A percentile compares a stretch with the other conserved stretches of the same genome.
phyloP scores from a whole-genome alignment of 2,113 vertebrate species.

The Perccottus glenii region DNA sequence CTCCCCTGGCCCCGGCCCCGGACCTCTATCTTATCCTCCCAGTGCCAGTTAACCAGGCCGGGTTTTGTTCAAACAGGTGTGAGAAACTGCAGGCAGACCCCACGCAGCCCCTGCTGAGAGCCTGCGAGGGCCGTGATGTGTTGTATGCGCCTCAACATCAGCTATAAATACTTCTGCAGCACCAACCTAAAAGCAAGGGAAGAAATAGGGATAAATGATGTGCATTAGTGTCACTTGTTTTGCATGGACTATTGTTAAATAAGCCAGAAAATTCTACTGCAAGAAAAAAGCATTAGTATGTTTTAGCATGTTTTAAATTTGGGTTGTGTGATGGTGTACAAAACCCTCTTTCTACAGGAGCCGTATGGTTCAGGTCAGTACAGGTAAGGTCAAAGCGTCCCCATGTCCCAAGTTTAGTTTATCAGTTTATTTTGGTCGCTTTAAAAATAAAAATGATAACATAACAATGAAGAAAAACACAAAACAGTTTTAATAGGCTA shows the following conservation, averaged over 20 bases:
- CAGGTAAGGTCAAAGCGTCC: no score
- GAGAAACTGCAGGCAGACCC: slow-evolving; percentile 53
- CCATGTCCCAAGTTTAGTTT: no score
- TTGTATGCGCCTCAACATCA: slow-evolving; percentile 45
- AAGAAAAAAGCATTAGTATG: no score
- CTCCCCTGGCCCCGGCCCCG: slow-evolving; percentile 46
- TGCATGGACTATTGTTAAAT: neutral
- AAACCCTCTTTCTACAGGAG: no score
- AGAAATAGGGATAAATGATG: slow-evolving; percentile 9
- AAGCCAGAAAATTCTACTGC: no score
- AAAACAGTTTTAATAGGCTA: no score
- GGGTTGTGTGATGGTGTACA: no score
- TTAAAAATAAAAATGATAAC: no score
- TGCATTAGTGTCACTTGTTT: neutral
- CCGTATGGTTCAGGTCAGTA: no score
- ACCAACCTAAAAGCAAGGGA: slow-evolving; percentile 43
- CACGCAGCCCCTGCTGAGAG: slow-evolving; percentile 38
- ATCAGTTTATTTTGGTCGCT: no score
- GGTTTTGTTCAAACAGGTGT: slow-evolving; percentile 61
- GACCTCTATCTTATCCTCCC: slow-evolving; percentile 74
- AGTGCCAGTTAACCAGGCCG: slow-evolving; percentile 55
- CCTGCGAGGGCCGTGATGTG: slow-evolving; percentile 51
- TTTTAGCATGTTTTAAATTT: no score
- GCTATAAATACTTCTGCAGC: slow-evolving; percentile 55
- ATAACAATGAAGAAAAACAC: no score